Base-by-base conservation (phyloP, 2,888 invertebrate genomes). In the Rhagophthalmus giganteus region DNA sequence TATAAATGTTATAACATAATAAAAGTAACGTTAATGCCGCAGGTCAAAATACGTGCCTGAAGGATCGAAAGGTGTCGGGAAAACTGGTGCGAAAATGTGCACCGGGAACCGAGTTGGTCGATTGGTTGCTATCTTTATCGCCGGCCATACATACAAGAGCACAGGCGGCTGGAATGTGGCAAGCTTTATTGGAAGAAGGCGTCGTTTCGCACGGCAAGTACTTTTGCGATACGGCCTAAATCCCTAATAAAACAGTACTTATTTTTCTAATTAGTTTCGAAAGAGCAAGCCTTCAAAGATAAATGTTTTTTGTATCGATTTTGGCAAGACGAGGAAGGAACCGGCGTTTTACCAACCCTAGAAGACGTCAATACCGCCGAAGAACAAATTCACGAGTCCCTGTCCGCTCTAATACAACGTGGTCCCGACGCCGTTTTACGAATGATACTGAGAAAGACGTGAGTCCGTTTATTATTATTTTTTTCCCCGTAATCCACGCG, bases 141-240 rank as follows among this genome's bases (percentile, higher is more conserved):
- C 75, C 81, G 44, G 77, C 79, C 58, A 83, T 84, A 8, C 84
- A 85, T 64, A 79, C 79, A 15, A 77, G 88, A 54, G 79, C 81
- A 57, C 86, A 87, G 69, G 87, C 88, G 38, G 82, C 85, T 35
- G 88, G 87, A 54, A 89, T 90, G 86, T 90, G 88, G 88, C 90
- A 91, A 72, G 87, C 86, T 1, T 74, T 90, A 41, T 76, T 90
- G 27, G 90, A 90, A 71, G 88, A 90, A 74, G 87, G 88, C 33
- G 83, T 89, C 54, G 79, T 91, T 57, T 79, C 82, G 39, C 88
- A 88, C 72, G 87, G 88, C 88, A 69, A 76, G 79, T 72, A 35
- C 4, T 11, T 6, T 28, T 44, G 5, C 9, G n/a, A n/a, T n/a
- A n/a, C n/a, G n/a, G n/a, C n/a, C n/a, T n/a, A n/a, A n/a, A n/a